These are phyloP conservation scores for Pseudomyrmex flavicornis DNA, from an alignment of 1,140 invertebrate genomes.

Conservation along the genomic window DNA sequence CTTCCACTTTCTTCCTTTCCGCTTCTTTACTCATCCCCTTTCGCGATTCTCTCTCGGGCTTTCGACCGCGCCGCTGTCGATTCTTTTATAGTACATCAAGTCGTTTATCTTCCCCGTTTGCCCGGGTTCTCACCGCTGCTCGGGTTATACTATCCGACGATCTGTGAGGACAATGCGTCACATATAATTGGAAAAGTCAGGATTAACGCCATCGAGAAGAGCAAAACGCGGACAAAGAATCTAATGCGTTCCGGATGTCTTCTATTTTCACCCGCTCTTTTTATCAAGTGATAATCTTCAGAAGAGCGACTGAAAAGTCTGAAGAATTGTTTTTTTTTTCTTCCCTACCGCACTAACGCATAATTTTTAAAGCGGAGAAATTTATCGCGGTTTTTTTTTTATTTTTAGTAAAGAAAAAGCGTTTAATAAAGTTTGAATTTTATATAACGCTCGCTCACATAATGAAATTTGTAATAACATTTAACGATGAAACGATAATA, in stretches of 20 bases:
- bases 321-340: neutral
- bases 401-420: conserved; percentile 16
- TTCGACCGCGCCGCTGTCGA: conserved; percentile 53
- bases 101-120: conserved; percentile 57
- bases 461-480: conserved; percentile 49
- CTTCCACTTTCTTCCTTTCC: neutral
- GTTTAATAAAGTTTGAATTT: conserved; percentile 40
- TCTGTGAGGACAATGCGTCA: conserved; percentile 38
- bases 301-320: neutral
- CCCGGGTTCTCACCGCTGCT: conserved; percentile 45
- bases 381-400: conserved; percentile 20
- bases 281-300: neutral
- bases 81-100: conserved; percentile 62
- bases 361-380: neutral
- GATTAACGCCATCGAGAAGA: conserved; percentile 49
- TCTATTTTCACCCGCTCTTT: neutral
- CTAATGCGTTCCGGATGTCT: neutral
- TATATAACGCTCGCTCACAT: conserved; percentile 16
- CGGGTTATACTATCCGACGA: conserved; percentile 46
- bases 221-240: neutral
- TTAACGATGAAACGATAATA: conserved; percentile 44
- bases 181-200: conserved; percentile 59
- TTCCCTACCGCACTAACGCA: neutral
- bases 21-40: neutral
- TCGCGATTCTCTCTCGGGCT: conserved; percentile 37